phyloP scores from a whole-genome alignment of 1,140 invertebrate species.

The Portunus trituberculatus region DNA sequence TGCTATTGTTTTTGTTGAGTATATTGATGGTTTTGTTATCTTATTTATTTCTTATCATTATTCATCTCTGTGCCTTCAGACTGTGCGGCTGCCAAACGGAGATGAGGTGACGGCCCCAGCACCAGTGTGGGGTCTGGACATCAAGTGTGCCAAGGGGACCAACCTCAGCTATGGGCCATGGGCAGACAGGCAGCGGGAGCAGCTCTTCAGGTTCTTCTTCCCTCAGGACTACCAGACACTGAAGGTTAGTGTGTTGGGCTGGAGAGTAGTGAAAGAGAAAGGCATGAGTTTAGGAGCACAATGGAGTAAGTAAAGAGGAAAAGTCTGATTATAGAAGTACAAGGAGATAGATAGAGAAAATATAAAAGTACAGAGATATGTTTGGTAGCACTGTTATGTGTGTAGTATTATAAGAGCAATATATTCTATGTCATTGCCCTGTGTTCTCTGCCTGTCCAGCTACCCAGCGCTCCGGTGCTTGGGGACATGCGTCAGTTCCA shows the following conservation, averaged over 20 bases:
- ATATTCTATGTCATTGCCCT: background rate
- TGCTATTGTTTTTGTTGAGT: too few relatives aligned
- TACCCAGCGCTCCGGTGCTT: conserved; percentile 79
- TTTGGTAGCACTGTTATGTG: background rate
- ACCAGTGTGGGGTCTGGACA: conserved; percentile 96
- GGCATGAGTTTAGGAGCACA: background rate
- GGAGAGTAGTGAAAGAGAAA: background rate
- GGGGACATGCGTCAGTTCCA: conserved; percentile 94
- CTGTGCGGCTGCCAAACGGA: conserved; percentile 92
- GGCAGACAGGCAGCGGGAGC: conserved; percentile 95
- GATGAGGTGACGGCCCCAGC: conserved; percentile 95
- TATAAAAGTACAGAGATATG: background rate
- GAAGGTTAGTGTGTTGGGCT: conserved; percentile 77
- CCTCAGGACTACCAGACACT: conserved; percentile 91
- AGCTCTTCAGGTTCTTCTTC: conserved; percentile 98
- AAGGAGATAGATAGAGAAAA: background rate
- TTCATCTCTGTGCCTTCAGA: conserved; percentile 81
- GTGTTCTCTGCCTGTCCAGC: conserved; percentile 31
- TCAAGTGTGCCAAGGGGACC: conserved; percentile 97
- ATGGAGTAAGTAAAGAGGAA: too few relatives aligned
- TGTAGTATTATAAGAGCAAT: background rate
- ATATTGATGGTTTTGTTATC: too few relatives aligned
- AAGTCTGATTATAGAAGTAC: too few relatives aligned
- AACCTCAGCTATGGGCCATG: conserved; percentile 98
- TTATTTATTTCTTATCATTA: background rate